These are phyloP conservation scores for Eupleurogrammus muticus DNA, from an alignment of 2,797 vertebrate species.

Conservation along the genomic window DNA sequence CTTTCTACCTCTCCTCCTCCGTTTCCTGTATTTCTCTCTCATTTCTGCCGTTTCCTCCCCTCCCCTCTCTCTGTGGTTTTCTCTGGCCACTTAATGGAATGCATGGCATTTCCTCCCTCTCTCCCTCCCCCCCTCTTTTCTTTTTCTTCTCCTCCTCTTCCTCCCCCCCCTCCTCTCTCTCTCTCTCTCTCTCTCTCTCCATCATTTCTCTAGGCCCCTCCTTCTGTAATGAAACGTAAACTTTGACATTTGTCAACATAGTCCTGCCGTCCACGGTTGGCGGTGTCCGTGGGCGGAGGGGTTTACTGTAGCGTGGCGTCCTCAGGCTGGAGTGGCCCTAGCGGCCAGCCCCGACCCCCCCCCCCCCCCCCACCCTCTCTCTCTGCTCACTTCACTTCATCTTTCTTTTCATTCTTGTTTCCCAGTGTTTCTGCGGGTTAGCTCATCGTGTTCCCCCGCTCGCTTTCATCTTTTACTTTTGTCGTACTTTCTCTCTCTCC, in stretches of 20 bases:
- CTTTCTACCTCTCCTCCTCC: constrained; percentile 25
- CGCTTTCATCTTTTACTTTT: constrained; percentile 47
- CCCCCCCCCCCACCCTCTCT: constrained; percentile 12
- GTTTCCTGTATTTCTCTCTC: constrained; percentile 58
- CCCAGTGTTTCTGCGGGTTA: constrained; percentile 18
- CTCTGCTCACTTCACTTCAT: constrained; percentile 31
- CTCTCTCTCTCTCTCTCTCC: constrained; percentile 5
- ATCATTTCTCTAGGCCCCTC: constrained; percentile 35
- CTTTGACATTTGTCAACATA: constrained; percentile 78
- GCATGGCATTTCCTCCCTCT: constrained; percentile 75
- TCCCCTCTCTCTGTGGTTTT: constrained; percentile 62
- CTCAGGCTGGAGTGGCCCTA: constrained; percentile 43
- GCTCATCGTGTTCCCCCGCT: constrained; percentile 28
- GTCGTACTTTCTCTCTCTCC: constrained; percentile 50
- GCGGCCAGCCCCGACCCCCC: constrained; percentile 48
- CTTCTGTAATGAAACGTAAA: constrained; percentile 78
- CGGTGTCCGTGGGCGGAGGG: constrained; percentile 33
- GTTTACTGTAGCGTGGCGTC: constrained; percentile 55
- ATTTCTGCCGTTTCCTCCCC: constrained; percentile 49
- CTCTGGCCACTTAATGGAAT: constrained; percentile 80
- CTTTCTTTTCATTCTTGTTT: constrained; percentile 31
- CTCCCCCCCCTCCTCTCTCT: constrained; percentile 16
- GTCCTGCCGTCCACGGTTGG: constrained; percentile 60
- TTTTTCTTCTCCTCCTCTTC: constrained; percentile 33
- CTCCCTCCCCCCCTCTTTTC: constrained; percentile 14